phyloP scores from a whole-genome alignment of 2,113 vertebrate species.

The Turdus rufiventris region DNA sequence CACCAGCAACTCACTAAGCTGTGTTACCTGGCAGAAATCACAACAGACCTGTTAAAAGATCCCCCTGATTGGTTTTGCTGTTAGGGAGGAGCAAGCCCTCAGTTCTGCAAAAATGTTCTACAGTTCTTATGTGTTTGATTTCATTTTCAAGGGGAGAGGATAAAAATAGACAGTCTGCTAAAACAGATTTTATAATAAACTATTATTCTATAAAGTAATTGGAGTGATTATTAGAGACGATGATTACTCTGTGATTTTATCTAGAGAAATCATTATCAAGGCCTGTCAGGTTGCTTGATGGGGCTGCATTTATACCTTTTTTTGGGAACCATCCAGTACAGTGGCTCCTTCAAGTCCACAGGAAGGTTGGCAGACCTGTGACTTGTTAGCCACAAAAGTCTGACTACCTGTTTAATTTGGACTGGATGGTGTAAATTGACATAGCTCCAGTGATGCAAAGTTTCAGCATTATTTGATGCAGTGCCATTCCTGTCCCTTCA shows the following conservation, averaged over 20 bases:
- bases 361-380: not conserved
- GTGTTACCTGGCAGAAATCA: not conserved
- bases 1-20: not conserved
- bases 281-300: not conserved
- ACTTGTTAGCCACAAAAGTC: not conserved
- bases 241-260: not conserved
- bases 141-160: not conserved
- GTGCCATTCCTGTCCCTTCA: not conserved
- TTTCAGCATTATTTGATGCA: not conserved
- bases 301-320: not conserved
- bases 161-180: not conserved
- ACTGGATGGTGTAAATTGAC: not conserved
- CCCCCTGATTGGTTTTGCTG: not conserved
- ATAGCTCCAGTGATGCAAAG: not conserved
- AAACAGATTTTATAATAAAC: not conserved
- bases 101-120: not conserved
- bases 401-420: not conserved
- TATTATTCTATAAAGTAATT: slow-evolving; percentile 45
- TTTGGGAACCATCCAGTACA: not conserved
- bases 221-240: not conserved
- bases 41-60: not conserved
- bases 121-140: not conserved
- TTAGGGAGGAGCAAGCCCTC: not conserved
- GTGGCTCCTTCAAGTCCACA: not conserved
- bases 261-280: not conserved